Evolutionary conservation across 92 coral and sea anemone genomes (phyloP).

Genomic region (Scolanthus callimorphus): DNA sequence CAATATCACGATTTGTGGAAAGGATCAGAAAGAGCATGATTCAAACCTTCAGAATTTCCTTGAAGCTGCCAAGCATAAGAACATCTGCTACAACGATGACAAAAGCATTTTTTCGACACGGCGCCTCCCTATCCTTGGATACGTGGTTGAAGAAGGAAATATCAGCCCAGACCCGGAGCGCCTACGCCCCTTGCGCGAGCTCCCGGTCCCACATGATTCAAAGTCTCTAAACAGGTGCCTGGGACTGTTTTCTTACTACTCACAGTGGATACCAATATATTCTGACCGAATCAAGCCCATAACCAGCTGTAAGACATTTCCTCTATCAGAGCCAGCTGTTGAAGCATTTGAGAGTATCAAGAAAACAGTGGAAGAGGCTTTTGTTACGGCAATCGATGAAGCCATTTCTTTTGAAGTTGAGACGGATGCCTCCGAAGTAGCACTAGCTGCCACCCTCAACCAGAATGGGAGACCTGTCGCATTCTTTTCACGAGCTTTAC

Average conservation of each 20-base stretch:
- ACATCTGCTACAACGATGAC: constrained; percentile 26
- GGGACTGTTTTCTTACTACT: constrained; percentile 40
- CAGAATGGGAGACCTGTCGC: constrained; percentile 27
- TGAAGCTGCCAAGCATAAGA: constrained; percentile 28
- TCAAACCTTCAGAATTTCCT: constrained; percentile 30
- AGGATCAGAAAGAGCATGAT: constrained; percentile 49
- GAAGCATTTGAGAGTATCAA: constrained; percentile 40
- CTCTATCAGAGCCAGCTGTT: constrained; percentile 24
- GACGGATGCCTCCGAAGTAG: too few species aligned
- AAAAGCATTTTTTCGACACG: constrained; percentile 41
- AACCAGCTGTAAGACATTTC: constrained; percentile 24
- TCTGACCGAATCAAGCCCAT: constrained; percentile 37
- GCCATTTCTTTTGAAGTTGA: too few species aligned
- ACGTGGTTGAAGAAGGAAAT: constrained; percentile 36
- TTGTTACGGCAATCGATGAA: constrained; percentile 35
- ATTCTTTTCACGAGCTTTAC: constrained; percentile 17
- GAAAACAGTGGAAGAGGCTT: constrained; percentile 33
- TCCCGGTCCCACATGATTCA: constrained; percentile 43
- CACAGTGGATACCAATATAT: constrained; percentile 38
- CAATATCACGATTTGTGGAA: constrained; percentile 33
- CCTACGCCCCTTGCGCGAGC: constrained; percentile 36
- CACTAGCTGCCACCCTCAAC: constrained; percentile 41
- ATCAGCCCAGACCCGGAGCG: constrained; percentile 45
- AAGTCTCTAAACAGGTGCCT: constrained; percentile 51
- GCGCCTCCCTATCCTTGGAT: constrained; percentile 38